A percentile compares a stretch with the other conserved stretches of the same genome.
These are phyloP conservation scores for Sclerodermus sp. DNA, from an alignment of 2,888 invertebrate species.

Conservation along the genomic window DNA sequence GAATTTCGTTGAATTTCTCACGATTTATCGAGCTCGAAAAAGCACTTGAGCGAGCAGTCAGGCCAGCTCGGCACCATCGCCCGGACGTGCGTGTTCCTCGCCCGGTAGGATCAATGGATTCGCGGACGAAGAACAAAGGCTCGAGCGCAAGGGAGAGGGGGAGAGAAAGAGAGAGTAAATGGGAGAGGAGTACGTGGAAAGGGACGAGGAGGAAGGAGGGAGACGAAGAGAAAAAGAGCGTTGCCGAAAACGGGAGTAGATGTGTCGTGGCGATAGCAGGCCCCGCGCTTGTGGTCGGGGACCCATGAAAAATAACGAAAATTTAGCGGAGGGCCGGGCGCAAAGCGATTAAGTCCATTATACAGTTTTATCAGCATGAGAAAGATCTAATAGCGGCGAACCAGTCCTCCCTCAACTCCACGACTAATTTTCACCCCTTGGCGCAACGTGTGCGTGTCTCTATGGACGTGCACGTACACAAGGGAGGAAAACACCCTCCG, in stretches of 20 bases:
- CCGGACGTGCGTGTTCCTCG: slow-evolving; percentile 31
- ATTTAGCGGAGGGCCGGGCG: slow-evolving; percentile 46
- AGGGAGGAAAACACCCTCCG: no score
- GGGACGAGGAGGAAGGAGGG: slow-evolving; percentile 2
- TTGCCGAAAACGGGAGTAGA: slow-evolving; percentile 32
- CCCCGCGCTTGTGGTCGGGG: slow-evolving; percentile 34
- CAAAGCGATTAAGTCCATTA: slow-evolving; percentile 56
- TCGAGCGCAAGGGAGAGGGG: slow-evolving; percentile 18
- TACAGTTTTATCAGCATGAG: slow-evolving; percentile 56
- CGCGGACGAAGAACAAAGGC: slow-evolving; percentile 27
- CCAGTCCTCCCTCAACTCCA: slow-evolving; percentile 14
- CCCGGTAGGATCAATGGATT: slow-evolving; percentile 31
- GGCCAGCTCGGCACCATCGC: no score
- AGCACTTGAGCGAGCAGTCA: no score
- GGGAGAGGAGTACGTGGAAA: slow-evolving; percentile 13
- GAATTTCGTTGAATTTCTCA: no score
- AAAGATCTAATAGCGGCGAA: slow-evolving; percentile 52
- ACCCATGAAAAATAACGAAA: slow-evolving; percentile 56
- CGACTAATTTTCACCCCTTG: slow-evolving; percentile 37
- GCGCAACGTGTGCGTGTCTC: neutral
- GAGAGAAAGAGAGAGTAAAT: slow-evolving; percentile 6
- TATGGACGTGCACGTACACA: neutral
- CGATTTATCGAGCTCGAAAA: no score
- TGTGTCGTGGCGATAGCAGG: slow-evolving; percentile 42
- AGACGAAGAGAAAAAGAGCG: slow-evolving; percentile 27